Evolutionary conservation across 2,888 invertebrate genomes (phyloP).

Genomic region (Andrena chrysosceles): DNA sequence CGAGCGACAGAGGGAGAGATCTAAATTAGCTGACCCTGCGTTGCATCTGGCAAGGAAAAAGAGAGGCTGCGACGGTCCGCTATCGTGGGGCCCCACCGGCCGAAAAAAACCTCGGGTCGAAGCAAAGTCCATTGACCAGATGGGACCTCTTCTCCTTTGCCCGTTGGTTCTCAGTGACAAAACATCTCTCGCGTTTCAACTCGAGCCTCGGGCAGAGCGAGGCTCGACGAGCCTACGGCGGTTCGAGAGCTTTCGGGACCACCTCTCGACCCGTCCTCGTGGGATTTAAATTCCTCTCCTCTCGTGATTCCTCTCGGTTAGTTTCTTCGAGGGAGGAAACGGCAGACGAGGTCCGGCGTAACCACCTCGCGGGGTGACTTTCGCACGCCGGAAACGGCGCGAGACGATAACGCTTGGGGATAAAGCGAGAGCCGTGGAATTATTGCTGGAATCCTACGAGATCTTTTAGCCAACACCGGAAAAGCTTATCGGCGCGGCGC

Average conservation of each 20-base stretch:
- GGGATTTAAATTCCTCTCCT: slow-evolving; percentile 47
- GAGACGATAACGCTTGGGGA: slow-evolving; percentile 2
- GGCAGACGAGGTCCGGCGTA: neutral
- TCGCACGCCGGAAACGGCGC: slow-evolving; percentile 16
- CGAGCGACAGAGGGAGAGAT: slow-evolving; percentile 43
- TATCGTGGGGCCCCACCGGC: slow-evolving; percentile 62
- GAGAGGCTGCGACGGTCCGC: slow-evolving; percentile 58
- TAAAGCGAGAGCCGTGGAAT: slow-evolving; percentile 27
- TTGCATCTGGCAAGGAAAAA: slow-evolving; percentile 76
- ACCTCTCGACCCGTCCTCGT: slow-evolving; percentile 34
- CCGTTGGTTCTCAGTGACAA: slow-evolving; percentile 54
- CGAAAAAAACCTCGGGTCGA: slow-evolving; percentile 53
- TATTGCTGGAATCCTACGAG: slow-evolving; percentile 53
- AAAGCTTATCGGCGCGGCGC: slow-evolving; percentile 72
- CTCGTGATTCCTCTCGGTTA: neutral
- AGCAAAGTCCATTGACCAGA: slow-evolving; percentile 81
- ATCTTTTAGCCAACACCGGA: slow-evolving; percentile 69
- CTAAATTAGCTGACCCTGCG: slow-evolving; percentile 74
- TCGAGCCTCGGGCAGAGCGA: slow-evolving; percentile 26
- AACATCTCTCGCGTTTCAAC: slow-evolving; percentile 50
- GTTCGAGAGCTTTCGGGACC: neutral
- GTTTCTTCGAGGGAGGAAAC: neutral
- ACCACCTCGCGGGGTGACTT: neutral
- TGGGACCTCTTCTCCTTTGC: slow-evolving; percentile 62
- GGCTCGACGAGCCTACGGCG: slow-evolving; percentile 31